Conservation (phyloP, 2,888 invertebrate genomes). For the Nomada flava region DNA sequence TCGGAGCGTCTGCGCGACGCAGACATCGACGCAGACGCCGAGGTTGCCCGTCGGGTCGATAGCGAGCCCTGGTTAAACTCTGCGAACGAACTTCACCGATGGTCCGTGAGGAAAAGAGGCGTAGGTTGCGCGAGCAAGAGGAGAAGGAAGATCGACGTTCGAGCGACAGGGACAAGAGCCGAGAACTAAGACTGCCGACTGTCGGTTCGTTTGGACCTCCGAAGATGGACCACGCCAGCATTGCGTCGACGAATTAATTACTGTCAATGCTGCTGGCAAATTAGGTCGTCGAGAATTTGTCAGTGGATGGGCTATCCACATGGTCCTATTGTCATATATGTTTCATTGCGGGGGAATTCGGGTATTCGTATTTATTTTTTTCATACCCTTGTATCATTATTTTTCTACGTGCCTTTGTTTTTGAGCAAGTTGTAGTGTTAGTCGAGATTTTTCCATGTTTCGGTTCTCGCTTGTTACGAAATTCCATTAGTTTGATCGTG, state of each 20-base stretch:
- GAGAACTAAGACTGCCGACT: not conserved
- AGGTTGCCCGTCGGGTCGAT: constrained; percentile 83
- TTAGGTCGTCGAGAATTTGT: constrained; percentile 66
- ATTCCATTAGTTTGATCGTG: not conserved
- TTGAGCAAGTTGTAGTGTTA: not conserved
- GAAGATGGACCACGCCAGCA: constrained; percentile 32
- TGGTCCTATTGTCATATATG: constrained; percentile 25
- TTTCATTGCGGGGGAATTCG: not conserved
- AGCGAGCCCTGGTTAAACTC: constrained; percentile 82
- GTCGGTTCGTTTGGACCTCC: constrained; percentile 43
- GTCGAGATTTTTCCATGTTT: not conserved
- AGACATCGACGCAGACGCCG: constrained; percentile 80
- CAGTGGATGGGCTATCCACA: constrained; percentile 7
- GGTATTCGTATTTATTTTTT: not conserved
- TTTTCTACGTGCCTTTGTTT: not conserved
- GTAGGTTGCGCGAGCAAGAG: constrained; percentile 47
- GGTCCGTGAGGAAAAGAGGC: constrained; percentile 73
- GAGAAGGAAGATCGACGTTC: constrained; percentile 19
- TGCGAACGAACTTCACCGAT: constrained; percentile 78
- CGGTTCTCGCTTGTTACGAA: not conserved
- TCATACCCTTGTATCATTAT: not conserved
- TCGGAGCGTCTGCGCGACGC: constrained; percentile 81
- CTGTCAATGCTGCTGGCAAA: constrained; percentile 70
- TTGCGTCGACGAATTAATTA: constrained; percentile 79
- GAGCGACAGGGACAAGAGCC: constrained; percentile 29